phyloP scores from a whole-genome alignment of 2,113 vertebrate species.

The Cynoglossus semilaevis region DNA sequence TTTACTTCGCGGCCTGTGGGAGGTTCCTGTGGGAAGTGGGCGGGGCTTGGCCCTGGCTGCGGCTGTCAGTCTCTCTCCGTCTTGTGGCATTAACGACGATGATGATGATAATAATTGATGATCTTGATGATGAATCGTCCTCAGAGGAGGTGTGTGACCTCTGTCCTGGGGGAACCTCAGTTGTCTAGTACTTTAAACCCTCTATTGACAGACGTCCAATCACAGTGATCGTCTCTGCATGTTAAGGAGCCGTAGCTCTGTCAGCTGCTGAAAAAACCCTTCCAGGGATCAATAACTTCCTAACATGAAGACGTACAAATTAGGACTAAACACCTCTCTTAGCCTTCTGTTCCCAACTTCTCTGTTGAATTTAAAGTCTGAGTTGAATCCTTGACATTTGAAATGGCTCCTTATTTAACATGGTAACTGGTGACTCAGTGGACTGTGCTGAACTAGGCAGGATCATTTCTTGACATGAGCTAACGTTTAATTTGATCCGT shows the following conservation, averaged over 20 bases:
- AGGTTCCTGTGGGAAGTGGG: too few relatives aligned
- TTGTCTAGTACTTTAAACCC: constrained; percentile 54
- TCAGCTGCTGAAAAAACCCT: not conserved
- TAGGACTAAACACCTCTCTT: not conserved
- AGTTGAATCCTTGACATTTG: too few relatives aligned
- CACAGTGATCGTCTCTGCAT: constrained; percentile 48
- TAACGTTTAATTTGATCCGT: too few relatives aligned
- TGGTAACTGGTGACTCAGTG: too few relatives aligned
- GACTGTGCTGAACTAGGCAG: too few relatives aligned
- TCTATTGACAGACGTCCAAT: constrained; percentile 67
- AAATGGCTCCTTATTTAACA: too few relatives aligned
- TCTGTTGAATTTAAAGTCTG: too few relatives aligned
- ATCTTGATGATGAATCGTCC: constrained; percentile 5
- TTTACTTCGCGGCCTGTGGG: too few relatives aligned
- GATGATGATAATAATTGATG: too few relatives aligned
- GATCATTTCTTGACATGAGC: too few relatives aligned
- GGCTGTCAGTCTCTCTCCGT: constrained; percentile 53
- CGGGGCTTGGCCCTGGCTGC: too few relatives aligned
- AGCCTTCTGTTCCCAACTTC: too few relatives aligned
- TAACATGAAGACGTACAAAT: not conserved
- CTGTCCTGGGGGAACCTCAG: constrained; percentile 23
- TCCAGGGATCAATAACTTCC: not conserved
- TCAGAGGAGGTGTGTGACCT: constrained; percentile 41
- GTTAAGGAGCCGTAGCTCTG: constrained; percentile 24
- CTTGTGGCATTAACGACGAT: not conserved